Evolutionary conservation across 2,113 vertebrate species (phyloP).

Genomic region (Antechinus flavipes): DNA sequence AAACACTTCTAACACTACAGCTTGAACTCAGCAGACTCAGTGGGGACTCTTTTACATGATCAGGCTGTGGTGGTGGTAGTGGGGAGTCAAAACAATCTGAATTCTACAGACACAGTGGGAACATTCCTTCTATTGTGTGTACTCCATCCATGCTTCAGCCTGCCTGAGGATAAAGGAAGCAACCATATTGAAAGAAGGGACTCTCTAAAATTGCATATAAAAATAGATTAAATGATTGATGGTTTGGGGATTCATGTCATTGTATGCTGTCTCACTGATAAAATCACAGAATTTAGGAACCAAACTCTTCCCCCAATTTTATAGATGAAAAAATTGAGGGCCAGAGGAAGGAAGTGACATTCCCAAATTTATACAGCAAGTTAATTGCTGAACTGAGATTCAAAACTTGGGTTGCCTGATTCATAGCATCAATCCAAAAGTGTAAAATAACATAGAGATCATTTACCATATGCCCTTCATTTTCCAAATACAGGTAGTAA

Average conservation of each 20-base stretch:
- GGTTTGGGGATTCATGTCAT: neutral
- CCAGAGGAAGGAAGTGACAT: neutral
- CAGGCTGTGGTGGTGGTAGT: fast-evolving
- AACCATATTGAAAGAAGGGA: fast-evolving
- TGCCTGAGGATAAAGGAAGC: neutral
- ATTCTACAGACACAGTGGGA: neutral
- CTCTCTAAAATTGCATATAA: neutral
- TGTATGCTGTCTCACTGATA: neutral
- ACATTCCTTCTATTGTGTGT: neutral
- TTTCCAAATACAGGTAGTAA: neutral
- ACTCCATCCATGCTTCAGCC: neutral
- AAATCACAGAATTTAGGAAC: neutral
- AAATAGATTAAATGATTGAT: neutral
- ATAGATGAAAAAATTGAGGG: neutral
- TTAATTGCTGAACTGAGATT: neutral
- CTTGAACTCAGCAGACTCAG: neutral
- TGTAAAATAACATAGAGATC: constrained; percentile 10
- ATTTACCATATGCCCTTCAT: neutral
- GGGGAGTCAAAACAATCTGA: neutral
- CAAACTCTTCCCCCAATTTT: neutral
- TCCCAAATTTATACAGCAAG: neutral
- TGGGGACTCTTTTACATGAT: neutral
- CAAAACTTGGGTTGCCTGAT: neutral
- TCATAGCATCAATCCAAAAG: neutral
- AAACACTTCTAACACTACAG: constrained; percentile 1